Evolutionary conservation across 2,797 vertebrate species (phyloP), one percentile per base, ranked within the genome.

Genomic region (Siniperca undulata): DNA sequence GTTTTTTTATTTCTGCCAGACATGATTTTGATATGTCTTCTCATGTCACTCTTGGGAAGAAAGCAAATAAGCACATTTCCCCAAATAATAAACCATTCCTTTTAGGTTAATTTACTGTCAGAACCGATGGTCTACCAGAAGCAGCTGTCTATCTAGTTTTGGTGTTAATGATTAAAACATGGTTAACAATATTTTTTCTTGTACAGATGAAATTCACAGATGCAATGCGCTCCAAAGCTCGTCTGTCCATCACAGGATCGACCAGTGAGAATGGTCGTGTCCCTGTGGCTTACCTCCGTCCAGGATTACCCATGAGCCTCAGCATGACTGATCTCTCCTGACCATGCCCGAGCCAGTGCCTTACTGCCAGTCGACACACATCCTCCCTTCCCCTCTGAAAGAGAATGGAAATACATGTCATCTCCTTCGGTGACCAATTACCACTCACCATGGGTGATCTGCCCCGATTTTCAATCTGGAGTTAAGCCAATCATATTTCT

Each of bases 301-400:
- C 98, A 96, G 98, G 98, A 97, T 97, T 99, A 97, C 96, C 97
- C 97, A 97, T 99, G 97, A 98, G 97, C 96, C 97, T 98, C 97
- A 97, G 97, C 97, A 97, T 99, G 97, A 95, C 95, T 84, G 93
- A 96, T 86, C 94, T 95, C 83, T 96, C 95, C 94, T 96, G 95
- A 95, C 89, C 80, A 83, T 44, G 56, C 78, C 87, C 42, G 3
- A 88, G 89, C 86, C 87, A 95, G 95, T 96, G 95, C 95, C 95
- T 96, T 95, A 95, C 92, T 94, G 84, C 92, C 90, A 88, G 75
- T 86, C 81, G 61, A 81, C 80, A 88, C 71, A 76, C 84, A 80
- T 48, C 66, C 2, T 44, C 74, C 78, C 52, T 72, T 46, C 77
- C 76, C 61, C 70, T 77, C 77, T 67, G 70, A 85, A 78, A 81